phyloP scores from a whole-genome alignment of 1,140 invertebrate species.

The Pogonomyrmex barbatus region DNA sequence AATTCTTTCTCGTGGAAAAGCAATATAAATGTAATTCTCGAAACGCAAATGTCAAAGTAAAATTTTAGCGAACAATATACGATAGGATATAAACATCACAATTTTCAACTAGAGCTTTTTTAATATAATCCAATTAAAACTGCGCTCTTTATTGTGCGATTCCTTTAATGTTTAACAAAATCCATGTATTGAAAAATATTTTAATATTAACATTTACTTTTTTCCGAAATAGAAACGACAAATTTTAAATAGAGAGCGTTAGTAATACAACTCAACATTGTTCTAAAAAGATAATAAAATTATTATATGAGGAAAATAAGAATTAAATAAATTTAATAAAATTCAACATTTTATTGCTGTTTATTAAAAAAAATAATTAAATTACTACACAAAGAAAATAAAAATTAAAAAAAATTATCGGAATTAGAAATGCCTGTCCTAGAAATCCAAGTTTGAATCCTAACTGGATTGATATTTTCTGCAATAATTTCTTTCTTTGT shows the following conservation, averaged over 20 bases:
- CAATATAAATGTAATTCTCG: background rate
- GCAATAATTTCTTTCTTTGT: too few relatives aligned
- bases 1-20: background rate
- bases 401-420: too few relatives aligned
- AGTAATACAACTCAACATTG: background rate
- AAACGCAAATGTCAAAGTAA: background rate
- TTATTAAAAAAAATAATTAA: too few relatives aligned
- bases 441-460: too few relatives aligned
- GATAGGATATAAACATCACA: background rate
- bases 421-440: too few relatives aligned
- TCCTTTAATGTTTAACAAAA: background rate
- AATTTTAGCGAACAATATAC: conserved; percentile 16
- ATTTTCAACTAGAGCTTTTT: conserved; percentile 2
- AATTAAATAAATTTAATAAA: background rate
- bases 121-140: conserved; percentile 12
- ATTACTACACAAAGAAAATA: too few relatives aligned
- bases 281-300: conserved; percentile 12
- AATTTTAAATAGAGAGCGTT: background rate
- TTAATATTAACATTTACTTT: conserved; percentile 7
- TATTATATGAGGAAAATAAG: background rate
- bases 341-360: too few relatives aligned
- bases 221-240: background rate
- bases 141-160: background rate
- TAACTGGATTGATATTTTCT: too few relatives aligned
- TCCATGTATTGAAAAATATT: background rate